Evolutionary conservation across 2,797 vertebrate genomes (phyloP), one percentile per base, ranked within the genome.

Genomic region (Bradypodion ventrale): DNA sequence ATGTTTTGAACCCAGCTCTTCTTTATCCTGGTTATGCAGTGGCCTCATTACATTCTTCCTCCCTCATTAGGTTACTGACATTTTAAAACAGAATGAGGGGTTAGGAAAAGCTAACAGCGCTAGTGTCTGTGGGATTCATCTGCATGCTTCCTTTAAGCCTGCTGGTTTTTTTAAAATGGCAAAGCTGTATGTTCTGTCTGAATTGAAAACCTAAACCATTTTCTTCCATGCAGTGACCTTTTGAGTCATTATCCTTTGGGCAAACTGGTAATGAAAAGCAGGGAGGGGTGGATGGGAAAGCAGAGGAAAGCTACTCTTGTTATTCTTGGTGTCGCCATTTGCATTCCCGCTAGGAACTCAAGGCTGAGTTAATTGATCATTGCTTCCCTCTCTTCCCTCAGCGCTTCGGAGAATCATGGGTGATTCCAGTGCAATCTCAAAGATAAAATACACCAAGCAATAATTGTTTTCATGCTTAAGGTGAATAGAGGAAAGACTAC

Each of bases 21-120:
- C 27, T 59, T 44, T 59, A 15, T 59, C 59, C 60, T 78, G 29
- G 13, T 21, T 65, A 27, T 27, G 44, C 19, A 23, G 5, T 23
- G 29, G 8, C 5, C 23, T 21, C 21, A 23, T 42, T 25, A 63
- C 10, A 9, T 13, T 7, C 32, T 32, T 32, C 37, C 0, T 25
- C 23, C 21, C 96, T 96, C 93, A 90, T 96, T 96, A 97, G 96
- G 96, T 95, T 96, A 94, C 90, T 91, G 94, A 95, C 97, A 96
- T 96, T 90, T 95, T 97, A 95, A 93, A 95, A 93, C 84, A 93
- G 93, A 95, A 96, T 95, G 94, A 95, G 94, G 65, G 3, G 94
- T 80, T 6, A 23, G 87, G 93, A 87, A 87, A 95, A 96, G 95
- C 92, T 94, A 94, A 95, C 92, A 94, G 83, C 10, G 83, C 62